These are phyloP conservation scores for Lithosia quadra DNA, from an alignment of 2,888 invertebrate genomes.

Conservation along the genomic window DNA sequence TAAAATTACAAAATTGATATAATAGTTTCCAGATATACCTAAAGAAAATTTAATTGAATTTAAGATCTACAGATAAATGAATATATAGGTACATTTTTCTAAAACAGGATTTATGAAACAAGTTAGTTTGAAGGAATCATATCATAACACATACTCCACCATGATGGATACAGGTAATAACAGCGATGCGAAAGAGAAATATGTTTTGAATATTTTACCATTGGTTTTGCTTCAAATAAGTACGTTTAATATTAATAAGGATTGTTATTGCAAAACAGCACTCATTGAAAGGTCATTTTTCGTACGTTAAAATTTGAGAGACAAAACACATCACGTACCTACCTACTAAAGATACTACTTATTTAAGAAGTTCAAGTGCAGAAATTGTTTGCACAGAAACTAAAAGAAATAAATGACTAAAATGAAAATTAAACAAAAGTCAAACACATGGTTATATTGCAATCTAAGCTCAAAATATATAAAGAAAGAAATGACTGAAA, in stretches of 20 bases:
- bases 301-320: neutral
- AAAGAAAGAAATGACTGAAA: too few relatives aligned
- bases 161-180: neutral
- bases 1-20: neutral
- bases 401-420: neutral
- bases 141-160: neutral
- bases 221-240: too few relatives aligned
- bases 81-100: neutral
- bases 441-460: neutral
- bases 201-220: too few relatives aligned
- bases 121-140: neutral
- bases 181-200: neutral
- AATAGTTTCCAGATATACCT: neutral
- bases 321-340: neutral
- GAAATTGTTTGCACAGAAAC: neutral
- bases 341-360: neutral
- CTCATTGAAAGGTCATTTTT: neutral
- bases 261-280: too few relatives aligned
- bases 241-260: too few relatives aligned
- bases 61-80: neutral
- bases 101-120: neutral
- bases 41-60: neutral
- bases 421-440: neutral
- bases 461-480: neutral
- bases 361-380: neutral